Percentiles rank a stretch among this genome's conserved stretches.
Conservation (phyloP, 2,113 vertebrate species). For the Gobiocypris rarus region DNA sequence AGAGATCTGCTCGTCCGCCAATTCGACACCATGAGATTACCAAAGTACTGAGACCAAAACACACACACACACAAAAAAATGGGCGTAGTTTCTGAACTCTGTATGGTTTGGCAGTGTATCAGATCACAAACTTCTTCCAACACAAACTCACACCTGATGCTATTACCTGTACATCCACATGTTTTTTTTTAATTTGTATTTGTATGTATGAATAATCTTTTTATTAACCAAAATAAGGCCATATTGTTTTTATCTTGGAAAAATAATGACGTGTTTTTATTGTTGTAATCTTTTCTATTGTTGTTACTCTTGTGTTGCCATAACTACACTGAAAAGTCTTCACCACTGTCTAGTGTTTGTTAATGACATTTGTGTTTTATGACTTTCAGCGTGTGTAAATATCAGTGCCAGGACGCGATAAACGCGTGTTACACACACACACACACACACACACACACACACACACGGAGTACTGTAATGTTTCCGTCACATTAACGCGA, state of each 20-base stretch:
- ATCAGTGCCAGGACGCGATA: constrained; percentile 42
- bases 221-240: constrained; percentile 63
- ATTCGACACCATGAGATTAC: constrained; percentile 58
- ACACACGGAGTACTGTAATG: neutral
- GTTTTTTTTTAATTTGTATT: constrained; percentile 42
- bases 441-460: no score
- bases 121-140: no score
- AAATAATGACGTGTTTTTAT: constrained; percentile 51
- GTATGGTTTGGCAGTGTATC: neutral
- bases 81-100: constrained; percentile 16
- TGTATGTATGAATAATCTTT: constrained; percentile 57
- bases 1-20: neutral
- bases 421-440: neutral
- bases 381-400: constrained; percentile 57
- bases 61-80: constrained; percentile 37
- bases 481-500: neutral
- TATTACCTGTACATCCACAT: constrained; percentile 47
- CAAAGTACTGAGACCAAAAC: constrained; percentile 77
- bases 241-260: constrained; percentile 43
- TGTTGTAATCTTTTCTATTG: constrained; percentile 64
- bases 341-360: constrained; percentile 61
- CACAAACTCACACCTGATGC: constrained; percentile 21
- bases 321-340: constrained; percentile 67
- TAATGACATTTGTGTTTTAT: constrained; percentile 45
- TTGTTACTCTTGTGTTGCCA: constrained; percentile 63